Percentiles rank a stretch among this genome's conserved stretches.
These are phyloP conservation scores for Gastrophysa polygoni DNA, from an alignment of 2,888 invertebrate species.

Conservation along the genomic window DNA sequence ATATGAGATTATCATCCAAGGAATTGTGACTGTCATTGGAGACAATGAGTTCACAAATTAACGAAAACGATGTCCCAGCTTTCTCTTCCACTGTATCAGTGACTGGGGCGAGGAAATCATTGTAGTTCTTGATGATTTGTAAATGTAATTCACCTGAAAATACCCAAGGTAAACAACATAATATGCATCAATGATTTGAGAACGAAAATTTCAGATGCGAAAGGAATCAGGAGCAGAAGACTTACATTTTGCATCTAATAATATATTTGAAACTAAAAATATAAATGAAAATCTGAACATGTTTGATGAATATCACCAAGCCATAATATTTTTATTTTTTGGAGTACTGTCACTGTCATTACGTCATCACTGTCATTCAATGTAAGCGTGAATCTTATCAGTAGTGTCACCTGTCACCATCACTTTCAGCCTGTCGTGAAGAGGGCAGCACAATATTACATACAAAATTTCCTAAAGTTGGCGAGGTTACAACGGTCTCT, in stretches of 20 bases:
- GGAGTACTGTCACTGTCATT: neutral
- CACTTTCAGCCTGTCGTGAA: no score
- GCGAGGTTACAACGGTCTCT: no score
- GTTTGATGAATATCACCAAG: neutral
- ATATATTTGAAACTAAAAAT: neutral
- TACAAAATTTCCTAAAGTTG: no score
- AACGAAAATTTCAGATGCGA: neutral
- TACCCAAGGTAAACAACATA: neutral
- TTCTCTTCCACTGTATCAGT: conserved; percentile 48
- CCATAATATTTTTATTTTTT: neutral
- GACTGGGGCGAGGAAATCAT: conserved; percentile 49
- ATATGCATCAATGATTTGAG: neutral
- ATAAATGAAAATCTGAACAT: neutral
- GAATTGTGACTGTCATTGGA: conserved; percentile 41
- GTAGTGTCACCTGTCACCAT: no score
- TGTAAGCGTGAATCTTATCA: no score
- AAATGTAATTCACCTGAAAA: conserved; percentile 48
- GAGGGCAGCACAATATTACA: no score
- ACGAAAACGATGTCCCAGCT: conserved; percentile 50
- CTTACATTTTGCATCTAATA: neutral
- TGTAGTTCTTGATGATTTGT: conserved; percentile 51
- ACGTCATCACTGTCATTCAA: no score
- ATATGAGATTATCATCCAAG: conserved; percentile 51
- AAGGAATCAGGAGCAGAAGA: neutral
- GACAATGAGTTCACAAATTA: conserved; percentile 52